Evolutionary conservation across 2,888 invertebrate genomes (phyloP), one percentile per base, ranked within the genome.

Genomic region (Drosophila mimica): DNA sequence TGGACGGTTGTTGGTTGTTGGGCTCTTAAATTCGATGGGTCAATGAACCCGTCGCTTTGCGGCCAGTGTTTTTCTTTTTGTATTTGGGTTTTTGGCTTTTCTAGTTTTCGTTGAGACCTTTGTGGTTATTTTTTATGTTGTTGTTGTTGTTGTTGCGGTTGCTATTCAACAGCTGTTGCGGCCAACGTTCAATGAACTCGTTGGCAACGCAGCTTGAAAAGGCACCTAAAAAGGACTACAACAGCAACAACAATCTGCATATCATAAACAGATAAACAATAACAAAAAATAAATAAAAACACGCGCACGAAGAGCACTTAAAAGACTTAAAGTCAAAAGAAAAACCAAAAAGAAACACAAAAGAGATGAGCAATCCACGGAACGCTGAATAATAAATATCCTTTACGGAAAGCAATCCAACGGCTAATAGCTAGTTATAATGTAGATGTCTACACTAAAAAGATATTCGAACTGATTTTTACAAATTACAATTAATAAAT

Each of bases 131-230:
- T 36, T 46, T 60, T 67, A 64, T 58, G 54, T 36, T 59, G 54
- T 51, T 52, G 49, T 38, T 43, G 25, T 64, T 61, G 68, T 51
- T 59, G 66, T 68, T 73, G 65, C 52, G 58, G 31, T 63, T 56
- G 57, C 56, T 58, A 54, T 71, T 74, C 60, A 90, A 88, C 85
- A 85, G 85, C 85, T 85, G 89, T 85, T 86, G 65, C 31, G 60
- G 56, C 65, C 25, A 58, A 62, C 81, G 84, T 84, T 79, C 84
- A 74, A 69, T 84, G 84, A 84, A 89, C 90, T 60, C 79, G 43
- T 36, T 56, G 72, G 64, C 53, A 53, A 53, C 36, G 36, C 33
- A 51, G 33, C 60, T 43, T 59, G 59, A 53, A 48, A 34, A 67
- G 58, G 43, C 49, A 48, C 17, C 25, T 36, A 34, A 15, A 43